A percentile compares a stretch with the other conserved stretches of the same genome.
These are phyloP conservation scores for Caenorhabditis plicata DNA, from an alignment of 2,888 invertebrate genomes.

Conservation along the genomic window DNA sequence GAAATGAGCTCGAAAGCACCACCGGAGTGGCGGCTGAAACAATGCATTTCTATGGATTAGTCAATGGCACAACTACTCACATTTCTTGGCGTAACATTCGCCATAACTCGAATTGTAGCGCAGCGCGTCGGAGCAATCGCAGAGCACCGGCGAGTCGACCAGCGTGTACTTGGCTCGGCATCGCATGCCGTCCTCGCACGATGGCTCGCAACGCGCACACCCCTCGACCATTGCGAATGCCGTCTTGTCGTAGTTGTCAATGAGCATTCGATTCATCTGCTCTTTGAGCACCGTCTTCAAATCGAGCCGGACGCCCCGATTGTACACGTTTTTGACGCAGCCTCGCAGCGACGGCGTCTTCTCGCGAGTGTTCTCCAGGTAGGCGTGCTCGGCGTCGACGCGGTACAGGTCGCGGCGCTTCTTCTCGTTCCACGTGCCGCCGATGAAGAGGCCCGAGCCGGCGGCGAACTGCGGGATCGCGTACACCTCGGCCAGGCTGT, in stretches of 20 bases:
- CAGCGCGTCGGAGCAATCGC: constrained; percentile 39
- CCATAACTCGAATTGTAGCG: constrained; percentile 30
- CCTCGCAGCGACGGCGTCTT: constrained; percentile 47
- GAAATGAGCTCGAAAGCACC: constrained; percentile 30
- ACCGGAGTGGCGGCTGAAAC: constrained; percentile 27
- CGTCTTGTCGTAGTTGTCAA: constrained; percentile 18
- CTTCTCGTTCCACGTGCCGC: constrained; percentile 45
- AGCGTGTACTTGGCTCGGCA: constrained; percentile 26
- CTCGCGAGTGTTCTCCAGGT: constrained; percentile 51
- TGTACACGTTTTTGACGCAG: constrained; percentile 47
- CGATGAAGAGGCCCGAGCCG: constrained; percentile 37
- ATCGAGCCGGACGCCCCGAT: constrained; percentile 29
- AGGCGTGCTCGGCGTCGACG: constrained; percentile 37
- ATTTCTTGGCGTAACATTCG: constrained; percentile 15
- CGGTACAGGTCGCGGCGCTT: constrained; percentile 39
- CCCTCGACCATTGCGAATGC: constrained; percentile 33
- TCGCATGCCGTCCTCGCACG: constrained; percentile 19
- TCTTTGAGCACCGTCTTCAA: constrained; percentile 20
- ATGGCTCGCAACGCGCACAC: constrained; percentile 25
- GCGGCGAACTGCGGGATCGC: constrained; percentile 29
- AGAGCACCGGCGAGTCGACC: constrained; percentile 15
- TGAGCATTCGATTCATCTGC: constrained; percentile 30
- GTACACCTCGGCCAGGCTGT: constrained; percentile 33
- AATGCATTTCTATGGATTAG: not conserved
- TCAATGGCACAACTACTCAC: not conserved